A percentile compares a stretch with the other conserved stretches of the same genome.
phyloP scores from a whole-genome alignment of 2,888 invertebrate genomes.

The Apotomis capreana region DNA sequence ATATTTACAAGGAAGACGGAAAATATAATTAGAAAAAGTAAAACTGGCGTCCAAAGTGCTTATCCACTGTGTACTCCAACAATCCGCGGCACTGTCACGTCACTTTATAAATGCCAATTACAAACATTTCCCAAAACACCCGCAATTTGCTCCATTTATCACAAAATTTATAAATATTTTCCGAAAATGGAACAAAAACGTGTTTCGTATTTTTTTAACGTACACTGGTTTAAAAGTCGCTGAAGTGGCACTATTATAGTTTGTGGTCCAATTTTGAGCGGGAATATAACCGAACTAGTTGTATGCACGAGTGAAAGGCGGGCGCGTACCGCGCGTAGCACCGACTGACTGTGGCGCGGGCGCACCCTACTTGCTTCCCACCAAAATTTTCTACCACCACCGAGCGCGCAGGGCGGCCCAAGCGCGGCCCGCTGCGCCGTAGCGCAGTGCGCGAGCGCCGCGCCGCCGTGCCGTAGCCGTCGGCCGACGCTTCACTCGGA shows the following conservation, averaged over 20 bases:
- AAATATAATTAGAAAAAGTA: slow-evolving; percentile 59
- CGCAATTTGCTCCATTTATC: slow-evolving; percentile 51
- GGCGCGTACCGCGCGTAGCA: slow-evolving; percentile 73
- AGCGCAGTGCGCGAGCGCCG: background rate
- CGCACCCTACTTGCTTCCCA: slow-evolving; percentile 83
- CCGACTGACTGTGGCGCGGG: slow-evolving; percentile 74
- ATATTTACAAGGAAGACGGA: slow-evolving; percentile 71
- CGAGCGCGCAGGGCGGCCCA: slow-evolving; percentile 59
- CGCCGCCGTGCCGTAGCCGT: background rate
- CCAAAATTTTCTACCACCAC: slow-evolving; percentile 81
- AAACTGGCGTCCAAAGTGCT: slow-evolving; percentile 65
- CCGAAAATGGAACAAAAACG: slow-evolving; percentile 54
- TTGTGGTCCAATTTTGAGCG: slow-evolving; percentile 52
- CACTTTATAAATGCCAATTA: slow-evolving; percentile 82
- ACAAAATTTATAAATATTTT: slow-evolving; percentile 44
- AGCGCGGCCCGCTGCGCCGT: slow-evolving; percentile 64
- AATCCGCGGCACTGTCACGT: slow-evolving; percentile 73
- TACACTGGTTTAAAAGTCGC: slow-evolving; percentile 65
- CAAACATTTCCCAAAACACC: slow-evolving; percentile 73
- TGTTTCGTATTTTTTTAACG: slow-evolving; percentile 61
- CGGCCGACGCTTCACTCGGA: background rate
- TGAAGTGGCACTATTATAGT: slow-evolving; percentile 62
- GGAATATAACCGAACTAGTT: slow-evolving; percentile 25
- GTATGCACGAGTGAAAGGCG: slow-evolving; percentile 56
- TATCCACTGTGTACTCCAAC: slow-evolving; percentile 70